These are phyloP conservation scores for Myripristis murdjan DNA, from an alignment of 2,797 vertebrate genomes.

Conservation along the genomic window DNA sequence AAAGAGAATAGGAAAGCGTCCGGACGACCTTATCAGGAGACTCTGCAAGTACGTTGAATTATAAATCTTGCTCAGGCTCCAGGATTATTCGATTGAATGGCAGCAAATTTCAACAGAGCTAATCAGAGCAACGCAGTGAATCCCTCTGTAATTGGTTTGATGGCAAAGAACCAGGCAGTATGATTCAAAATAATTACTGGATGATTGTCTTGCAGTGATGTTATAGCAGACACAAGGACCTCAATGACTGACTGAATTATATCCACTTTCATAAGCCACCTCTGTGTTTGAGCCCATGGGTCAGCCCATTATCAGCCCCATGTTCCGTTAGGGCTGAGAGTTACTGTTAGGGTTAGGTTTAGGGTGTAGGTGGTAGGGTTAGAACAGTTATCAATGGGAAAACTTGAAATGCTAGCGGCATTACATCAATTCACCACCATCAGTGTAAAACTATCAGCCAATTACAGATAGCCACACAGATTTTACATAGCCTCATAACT, in stretches of 20 bases:
- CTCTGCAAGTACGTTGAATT: constrained; percentile 83
- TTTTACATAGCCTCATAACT: too few relatives aligned
- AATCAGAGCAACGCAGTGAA: constrained; percentile 3
- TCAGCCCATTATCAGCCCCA: too few relatives aligned
- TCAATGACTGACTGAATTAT: neutral
- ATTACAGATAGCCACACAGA: too few relatives aligned
- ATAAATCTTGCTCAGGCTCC: neutral
- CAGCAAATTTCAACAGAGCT: neutral
- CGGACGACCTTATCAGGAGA: constrained; percentile 87
- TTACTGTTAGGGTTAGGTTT: too few relatives aligned
- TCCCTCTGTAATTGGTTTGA: neutral
- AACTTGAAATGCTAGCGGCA: too few relatives aligned
- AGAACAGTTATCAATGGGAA: too few relatives aligned
- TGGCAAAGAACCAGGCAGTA: constrained; percentile 4
- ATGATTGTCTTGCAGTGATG: constrained; percentile 13
- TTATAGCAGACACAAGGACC: constrained; percentile 14
- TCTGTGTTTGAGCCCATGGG: neutral
- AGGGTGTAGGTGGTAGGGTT: too few relatives aligned
- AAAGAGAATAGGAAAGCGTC: constrained; percentile 83
- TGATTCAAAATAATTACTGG: neutral
- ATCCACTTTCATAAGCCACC: neutral
- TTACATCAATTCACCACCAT: too few relatives aligned
- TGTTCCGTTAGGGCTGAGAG: too few relatives aligned
- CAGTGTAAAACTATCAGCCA: too few relatives aligned
- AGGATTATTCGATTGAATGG: neutral